A percentile compares a stretch with the other conserved stretches of the same genome.
Evolutionary conservation across 2,888 invertebrate species (phyloP).

Genomic region (Osmoderma eremita): DNA sequence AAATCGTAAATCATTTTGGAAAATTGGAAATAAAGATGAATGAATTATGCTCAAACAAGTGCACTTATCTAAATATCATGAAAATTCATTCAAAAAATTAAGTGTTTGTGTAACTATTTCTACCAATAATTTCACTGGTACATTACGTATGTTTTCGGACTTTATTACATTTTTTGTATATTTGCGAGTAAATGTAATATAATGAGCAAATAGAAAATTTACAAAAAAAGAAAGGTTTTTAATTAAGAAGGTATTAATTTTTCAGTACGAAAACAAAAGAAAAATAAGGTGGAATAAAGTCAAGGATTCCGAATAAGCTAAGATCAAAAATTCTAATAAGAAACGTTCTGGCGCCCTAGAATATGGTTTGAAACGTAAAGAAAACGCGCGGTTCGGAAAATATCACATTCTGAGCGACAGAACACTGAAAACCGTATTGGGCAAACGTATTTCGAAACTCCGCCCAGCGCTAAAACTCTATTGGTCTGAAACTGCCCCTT

Average conservation of each 20-base stretch:
- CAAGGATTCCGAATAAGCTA: constrained; percentile 18
- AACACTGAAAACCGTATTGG: constrained; percentile 66
- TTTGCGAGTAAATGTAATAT: too few relatives aligned
- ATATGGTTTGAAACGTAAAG: constrained; percentile 48
- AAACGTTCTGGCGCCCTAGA: constrained; percentile 51
- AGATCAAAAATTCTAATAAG: constrained; percentile 47
- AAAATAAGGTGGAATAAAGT: background rate
- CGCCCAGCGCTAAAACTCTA: constrained; percentile 61
- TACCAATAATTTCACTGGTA: too few relatives aligned
- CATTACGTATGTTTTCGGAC: too few relatives aligned
- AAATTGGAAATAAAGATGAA: too few relatives aligned
- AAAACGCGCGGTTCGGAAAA: constrained; percentile 38
- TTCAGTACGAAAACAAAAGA: background rate
- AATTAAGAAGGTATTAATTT: background rate
- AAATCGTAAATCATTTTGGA: too few relatives aligned
- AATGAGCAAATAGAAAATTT: too few relatives aligned
- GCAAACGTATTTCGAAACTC: constrained; percentile 62
- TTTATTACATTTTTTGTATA: too few relatives aligned
- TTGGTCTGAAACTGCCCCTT: constrained; percentile 63
- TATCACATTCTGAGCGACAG: constrained; percentile 54
- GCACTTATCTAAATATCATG: too few relatives aligned
- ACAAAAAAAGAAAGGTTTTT: constrained; percentile 14
- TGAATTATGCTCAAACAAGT: too few relatives aligned
- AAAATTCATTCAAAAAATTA: too few relatives aligned
- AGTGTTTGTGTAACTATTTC: too few relatives aligned